phyloP scores from a whole-genome alignment of 2,113 vertebrate species.

The Vidua macroura region DNA sequence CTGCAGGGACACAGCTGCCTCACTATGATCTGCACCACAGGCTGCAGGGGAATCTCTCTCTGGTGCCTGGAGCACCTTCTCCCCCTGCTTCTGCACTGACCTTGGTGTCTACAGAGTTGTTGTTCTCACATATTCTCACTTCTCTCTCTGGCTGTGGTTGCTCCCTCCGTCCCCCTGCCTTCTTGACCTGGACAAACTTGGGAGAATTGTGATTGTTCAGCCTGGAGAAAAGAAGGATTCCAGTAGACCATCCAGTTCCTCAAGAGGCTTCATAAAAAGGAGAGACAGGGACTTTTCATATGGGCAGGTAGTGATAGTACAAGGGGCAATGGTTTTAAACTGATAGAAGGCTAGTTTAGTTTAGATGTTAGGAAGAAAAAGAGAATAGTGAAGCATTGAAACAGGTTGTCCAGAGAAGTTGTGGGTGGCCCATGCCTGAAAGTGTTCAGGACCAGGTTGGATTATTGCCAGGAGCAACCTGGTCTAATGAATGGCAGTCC shows the following conservation, averaged over 20 bases:
- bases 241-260: fast-evolving
- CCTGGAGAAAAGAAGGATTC: not conserved
- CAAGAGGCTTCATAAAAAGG: not conserved
- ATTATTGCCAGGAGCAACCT: not conserved
- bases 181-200: not conserved
- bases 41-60: not conserved
- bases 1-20: not conserved
- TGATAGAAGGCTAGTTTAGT: not conserved
- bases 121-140: not conserved
- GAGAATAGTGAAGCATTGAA: not conserved
- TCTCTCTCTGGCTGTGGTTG: not conserved
- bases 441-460: not conserved
- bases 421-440: not conserved
- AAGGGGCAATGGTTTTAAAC: not conserved
- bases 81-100: not conserved
- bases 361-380: not conserved
- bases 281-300: not conserved
- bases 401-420: not conserved
- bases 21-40: not conserved
- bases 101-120: not conserved
- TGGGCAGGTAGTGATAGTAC: not conserved
- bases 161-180: fast-evolving
- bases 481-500: not conserved
- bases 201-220: not conserved
- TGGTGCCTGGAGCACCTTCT: not conserved